phyloP scores from a whole-genome alignment of 37 sponge, comb jelly and placozoan genomes.

The Aplysina aerophoba region DNA sequence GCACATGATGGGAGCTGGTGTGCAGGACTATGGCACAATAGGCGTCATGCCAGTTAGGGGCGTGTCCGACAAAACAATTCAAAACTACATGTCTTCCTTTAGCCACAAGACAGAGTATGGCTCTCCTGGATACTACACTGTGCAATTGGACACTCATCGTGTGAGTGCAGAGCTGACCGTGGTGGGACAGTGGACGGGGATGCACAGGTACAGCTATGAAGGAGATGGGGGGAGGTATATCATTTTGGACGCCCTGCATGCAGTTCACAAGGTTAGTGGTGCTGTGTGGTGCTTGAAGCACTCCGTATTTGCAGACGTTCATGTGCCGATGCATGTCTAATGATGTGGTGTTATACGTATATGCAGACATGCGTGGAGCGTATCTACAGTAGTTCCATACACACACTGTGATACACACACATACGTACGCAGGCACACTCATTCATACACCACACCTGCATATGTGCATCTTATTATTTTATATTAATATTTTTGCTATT shows the following conservation, averaged over 20 bases:
- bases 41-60: conserved; percentile 49
- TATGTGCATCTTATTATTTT: no score
- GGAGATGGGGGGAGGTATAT: neutral
- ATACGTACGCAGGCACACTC: no score
- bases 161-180: conserved; percentile 42
- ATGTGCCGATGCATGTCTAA: no score
- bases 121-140: conserved; percentile 39
- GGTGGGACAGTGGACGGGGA: conserved; percentile 18
- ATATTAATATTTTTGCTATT: no score
- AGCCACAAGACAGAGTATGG: conserved; percentile 45
- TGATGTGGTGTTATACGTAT: no score
- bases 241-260: conserved; percentile 27
- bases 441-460: no score
- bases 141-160: conserved; percentile 22
- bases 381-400: no score
- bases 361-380: no score
- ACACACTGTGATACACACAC: no score
- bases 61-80: conserved; percentile 5
- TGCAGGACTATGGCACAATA: conserved; percentile 60
- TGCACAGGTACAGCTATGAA: conserved; percentile 38
- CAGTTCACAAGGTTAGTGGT: neutral
- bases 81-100: conserved; percentile 50
- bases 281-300: no score
- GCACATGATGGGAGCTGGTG: conserved; percentile 70
- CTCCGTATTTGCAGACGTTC: no score